Evolutionary conservation across 2,797 vertebrate genomes (phyloP), one percentile per base, ranked within the genome.

Genomic region (Lithobates sylvaticus): DNA sequence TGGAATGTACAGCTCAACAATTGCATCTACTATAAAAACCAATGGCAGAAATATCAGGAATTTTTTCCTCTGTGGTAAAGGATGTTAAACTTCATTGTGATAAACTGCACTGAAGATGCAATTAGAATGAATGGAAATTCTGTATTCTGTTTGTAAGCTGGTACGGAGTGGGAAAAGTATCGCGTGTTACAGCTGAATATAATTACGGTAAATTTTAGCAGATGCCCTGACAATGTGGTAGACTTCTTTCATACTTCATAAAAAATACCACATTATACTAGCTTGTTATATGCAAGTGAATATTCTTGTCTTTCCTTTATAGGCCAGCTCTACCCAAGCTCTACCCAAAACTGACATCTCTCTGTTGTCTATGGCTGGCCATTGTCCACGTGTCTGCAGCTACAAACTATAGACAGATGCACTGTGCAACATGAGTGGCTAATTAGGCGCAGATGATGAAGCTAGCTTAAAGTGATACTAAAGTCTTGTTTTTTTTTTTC

Each of bases 121-220:
- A 72, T 81, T 81, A 72, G 58, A 81, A 64, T 61, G 69, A 32
- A 81, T 72, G 50, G 50, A 81, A 81, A 81, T 73, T 81, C 69
- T 73, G 79, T 73, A 42, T 39, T 81, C 36, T 81, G 71, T 42
- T 64, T 32, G 79, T 61, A 50, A 72, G 50, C 32, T 13, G 32
- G 44, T 58, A 39, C 44, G 26, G 23, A 26, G 21, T 26, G n/a
- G 44, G 68, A 61, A 81, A 70, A 34, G 44, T 72, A 23, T 34
- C 2, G 61, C 7, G 23, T n/a, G 61, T 21, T 61, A 42, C 69
- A 71, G 70, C 78, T 81, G 78, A 32, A 32, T 27, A 50, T 58
- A 81, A 81, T 81, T 81, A 81, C n/a, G 29, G 21, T 70, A 36
- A 21, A 39, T 71, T 80, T 68, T 32, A 12, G 78, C 29, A 70